Evolutionary conservation across 2,113 vertebrate genomes (phyloP).

Genomic region (Proteles cristata): DNA sequence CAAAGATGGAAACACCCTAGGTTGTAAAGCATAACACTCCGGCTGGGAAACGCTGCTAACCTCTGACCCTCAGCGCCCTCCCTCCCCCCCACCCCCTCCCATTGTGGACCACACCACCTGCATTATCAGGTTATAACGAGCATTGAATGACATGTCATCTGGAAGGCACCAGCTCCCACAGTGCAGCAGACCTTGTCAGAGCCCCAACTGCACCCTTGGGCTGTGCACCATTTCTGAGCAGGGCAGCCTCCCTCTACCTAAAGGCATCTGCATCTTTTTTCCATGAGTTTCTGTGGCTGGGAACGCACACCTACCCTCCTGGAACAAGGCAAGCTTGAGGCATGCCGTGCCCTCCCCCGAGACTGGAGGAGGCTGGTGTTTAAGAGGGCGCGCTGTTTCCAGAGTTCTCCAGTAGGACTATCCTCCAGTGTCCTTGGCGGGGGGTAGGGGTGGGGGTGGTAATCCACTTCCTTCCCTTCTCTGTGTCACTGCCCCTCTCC

Average conservation of each 20-base stretch:
- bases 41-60: background rate
- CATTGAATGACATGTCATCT: too few species aligned
- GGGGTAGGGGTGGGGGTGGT: too few species aligned
- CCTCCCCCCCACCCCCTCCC: accelerated
- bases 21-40: background rate
- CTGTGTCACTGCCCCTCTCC: background rate
- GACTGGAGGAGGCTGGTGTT: background rate
- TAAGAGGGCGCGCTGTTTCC: accelerated
- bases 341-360: background rate
- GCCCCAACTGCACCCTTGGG: background rate
- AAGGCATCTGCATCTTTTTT: background rate
- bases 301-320: background rate
- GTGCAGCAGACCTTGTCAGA: background rate
- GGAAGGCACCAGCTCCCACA: background rate
- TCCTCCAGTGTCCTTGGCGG: background rate
- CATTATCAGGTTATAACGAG: background rate
- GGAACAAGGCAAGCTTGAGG: background rate
- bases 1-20: background rate
- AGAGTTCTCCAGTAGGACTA: background rate
- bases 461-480: background rate
- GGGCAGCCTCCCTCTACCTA: background rate
- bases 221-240: accelerated
- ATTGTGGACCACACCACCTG: background rate
- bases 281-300: background rate
- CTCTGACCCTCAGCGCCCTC: background rate